These are phyloP conservation scores for Apteryx owenii DNA, from an alignment of 2,113 vertebrate genomes.

Conservation along the genomic window DNA sequence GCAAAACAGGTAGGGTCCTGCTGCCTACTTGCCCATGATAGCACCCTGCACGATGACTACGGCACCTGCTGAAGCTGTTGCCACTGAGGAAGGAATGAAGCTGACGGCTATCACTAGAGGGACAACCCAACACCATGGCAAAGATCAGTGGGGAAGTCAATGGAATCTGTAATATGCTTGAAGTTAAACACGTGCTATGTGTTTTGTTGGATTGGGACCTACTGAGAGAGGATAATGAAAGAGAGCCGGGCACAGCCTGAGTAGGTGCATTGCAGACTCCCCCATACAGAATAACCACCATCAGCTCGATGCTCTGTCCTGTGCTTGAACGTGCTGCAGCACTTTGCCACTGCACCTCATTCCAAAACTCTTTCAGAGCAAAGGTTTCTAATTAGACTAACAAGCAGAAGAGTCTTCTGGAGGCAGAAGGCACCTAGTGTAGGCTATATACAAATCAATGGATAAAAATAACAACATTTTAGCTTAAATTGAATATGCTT, in stretches of 20 bases:
- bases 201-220: not conserved
- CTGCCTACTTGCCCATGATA: fast-evolving
- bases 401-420: not conserved
- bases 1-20: too few relatives aligned
- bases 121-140: not conserved
- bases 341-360: fast-evolving
- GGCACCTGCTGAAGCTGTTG: not conserved
- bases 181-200: fast-evolving
- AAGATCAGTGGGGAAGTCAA: fast-evolving
- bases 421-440: not conserved
- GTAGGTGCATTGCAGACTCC: not conserved
- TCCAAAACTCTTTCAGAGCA: not conserved
- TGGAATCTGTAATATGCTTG: not conserved
- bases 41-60: not conserved
- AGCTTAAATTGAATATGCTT: not conserved
- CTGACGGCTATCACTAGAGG: not conserved
- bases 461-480: not conserved
- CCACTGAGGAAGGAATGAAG: not conserved
- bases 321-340: not conserved
- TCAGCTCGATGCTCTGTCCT: not conserved
- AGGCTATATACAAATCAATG: not conserved
- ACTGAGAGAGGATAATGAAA: not conserved
- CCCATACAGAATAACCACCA: not conserved
- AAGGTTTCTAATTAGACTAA: not conserved
- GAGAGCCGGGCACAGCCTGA: fast-evolving